Evolutionary conservation across 2,113 vertebrate genomes (phyloP).

Genomic region (Pelecanus crispus): DNA sequence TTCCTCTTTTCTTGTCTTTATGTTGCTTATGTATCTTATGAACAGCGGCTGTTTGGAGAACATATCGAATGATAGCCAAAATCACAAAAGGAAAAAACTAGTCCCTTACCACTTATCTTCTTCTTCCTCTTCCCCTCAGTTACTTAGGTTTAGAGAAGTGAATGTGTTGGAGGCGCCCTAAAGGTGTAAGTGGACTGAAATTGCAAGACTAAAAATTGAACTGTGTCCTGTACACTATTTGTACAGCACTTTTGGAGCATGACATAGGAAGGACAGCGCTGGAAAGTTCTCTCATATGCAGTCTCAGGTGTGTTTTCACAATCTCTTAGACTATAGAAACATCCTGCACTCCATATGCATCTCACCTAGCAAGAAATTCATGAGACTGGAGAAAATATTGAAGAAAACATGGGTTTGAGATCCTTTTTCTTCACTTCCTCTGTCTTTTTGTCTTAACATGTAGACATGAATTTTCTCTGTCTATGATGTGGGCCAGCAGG

Average conservation of each 20-base stretch:
- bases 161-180: neutral
- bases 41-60: neutral
- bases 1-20: neutral
- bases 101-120: neutral
- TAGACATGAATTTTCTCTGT: neutral
- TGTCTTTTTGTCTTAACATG: neutral
- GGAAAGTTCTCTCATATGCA: neutral
- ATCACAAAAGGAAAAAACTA: neutral
- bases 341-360: neutral
- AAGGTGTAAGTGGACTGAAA: neutral
- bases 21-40: neutral
- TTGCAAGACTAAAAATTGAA: neutral
- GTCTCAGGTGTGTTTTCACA: neutral
- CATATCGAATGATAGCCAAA: neutral
- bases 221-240: accelerated
- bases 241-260: neutral
- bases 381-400: neutral
- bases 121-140: neutral
- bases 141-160: neutral
- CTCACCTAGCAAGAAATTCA: neutral
- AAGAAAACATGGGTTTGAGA: accelerated
- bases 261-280: neutral
- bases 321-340: neutral
- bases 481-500: neutral
- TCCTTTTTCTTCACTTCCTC: neutral